Evolutionary conservation across 1,140 invertebrate species (phyloP).

Genomic region (Scaptodrosophila lebanonensis): DNA sequence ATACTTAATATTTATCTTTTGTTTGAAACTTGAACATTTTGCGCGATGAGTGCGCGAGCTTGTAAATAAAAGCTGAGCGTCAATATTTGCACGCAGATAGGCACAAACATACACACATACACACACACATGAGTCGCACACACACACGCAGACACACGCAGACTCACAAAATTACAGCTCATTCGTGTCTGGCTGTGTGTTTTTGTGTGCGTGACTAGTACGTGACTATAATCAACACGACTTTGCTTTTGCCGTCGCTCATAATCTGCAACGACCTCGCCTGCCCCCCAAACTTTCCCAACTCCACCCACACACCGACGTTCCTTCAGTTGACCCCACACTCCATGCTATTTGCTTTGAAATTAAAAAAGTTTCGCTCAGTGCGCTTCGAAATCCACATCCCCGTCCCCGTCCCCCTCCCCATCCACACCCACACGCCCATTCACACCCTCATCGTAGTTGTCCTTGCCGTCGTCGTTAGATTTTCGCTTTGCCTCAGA

Average conservation of each 20-base stretch:
- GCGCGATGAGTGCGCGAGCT: too few relatives aligned
- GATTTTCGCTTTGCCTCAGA: conserved; percentile 43
- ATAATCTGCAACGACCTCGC: conserved; percentile 35
- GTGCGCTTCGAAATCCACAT: conserved; percentile 27
- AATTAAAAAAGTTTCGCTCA: conserved; percentile 69
- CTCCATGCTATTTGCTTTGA: conserved; percentile 59
- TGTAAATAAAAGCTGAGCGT: conserved; percentile 71
- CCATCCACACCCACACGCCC: too few relatives aligned
- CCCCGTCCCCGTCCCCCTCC: too few relatives aligned
- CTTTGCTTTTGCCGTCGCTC: conserved; percentile 35
- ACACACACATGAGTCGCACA: neutral
- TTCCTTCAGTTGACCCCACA: conserved; percentile 11
- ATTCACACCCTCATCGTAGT: too few relatives aligned
- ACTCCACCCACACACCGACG: neutral
- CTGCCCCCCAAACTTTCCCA: neutral
- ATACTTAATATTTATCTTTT: conserved; percentile 74
- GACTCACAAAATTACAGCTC: conserved; percentile 51
- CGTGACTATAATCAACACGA: conserved; percentile 70
- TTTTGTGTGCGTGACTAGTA: conserved; percentile 52
- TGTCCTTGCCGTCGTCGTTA: too few relatives aligned
- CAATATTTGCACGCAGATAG: conserved; percentile 58
- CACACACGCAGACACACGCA: conserved; percentile 1
- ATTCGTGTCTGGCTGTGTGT: conserved; percentile 14
- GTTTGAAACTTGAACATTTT: conserved; percentile 72
- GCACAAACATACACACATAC: conserved; percentile 11